Evolutionary conservation across 2,113 vertebrate species (phyloP).

Genomic region (Rana temporaria): DNA sequence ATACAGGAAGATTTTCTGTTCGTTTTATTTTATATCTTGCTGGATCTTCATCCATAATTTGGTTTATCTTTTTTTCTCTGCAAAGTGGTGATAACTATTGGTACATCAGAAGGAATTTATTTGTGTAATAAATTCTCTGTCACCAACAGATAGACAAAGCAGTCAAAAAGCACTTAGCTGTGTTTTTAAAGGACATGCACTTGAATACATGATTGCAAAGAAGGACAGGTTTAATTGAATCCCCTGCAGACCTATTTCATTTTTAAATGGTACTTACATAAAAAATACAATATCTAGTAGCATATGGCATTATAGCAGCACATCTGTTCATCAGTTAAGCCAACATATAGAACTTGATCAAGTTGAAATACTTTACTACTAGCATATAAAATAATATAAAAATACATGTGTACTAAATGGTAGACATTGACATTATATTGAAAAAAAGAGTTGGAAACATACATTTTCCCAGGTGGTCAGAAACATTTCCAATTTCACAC

Average conservation of each 20-base stretch:
- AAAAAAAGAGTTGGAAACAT: conserved; percentile 18
- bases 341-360: conserved; percentile 9
- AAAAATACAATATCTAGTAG: conserved; percentile 52
- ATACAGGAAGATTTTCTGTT: conserved; percentile 26
- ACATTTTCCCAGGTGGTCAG: conserved; percentile 5
- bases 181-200: conserved; percentile 52
- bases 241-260: conserved; percentile 39
- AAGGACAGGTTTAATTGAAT: conserved; percentile 52
- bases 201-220: conserved; percentile 51
- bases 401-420: conserved; percentile 27
- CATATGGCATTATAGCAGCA: conserved; percentile 45
- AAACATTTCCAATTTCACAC: neutral
- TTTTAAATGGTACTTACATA: conserved; percentile 44
- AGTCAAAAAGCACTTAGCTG: conserved; percentile 46
- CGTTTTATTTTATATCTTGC: conserved; percentile 37
- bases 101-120: conserved; percentile 48
- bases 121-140: conserved; percentile 40
- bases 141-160: conserved; percentile 47
- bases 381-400: conserved; percentile 38
- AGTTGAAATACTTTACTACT: conserved; percentile 46
- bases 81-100: conserved; percentile 44
- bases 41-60: conserved; percentile 46
- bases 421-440: conserved; percentile 4
- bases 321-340: conserved; percentile 44
- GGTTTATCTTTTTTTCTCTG: conserved; percentile 39